Base-by-base conservation (phyloP, 2,888 invertebrate genomes). In the Aleiodes leptofemur region DNA sequence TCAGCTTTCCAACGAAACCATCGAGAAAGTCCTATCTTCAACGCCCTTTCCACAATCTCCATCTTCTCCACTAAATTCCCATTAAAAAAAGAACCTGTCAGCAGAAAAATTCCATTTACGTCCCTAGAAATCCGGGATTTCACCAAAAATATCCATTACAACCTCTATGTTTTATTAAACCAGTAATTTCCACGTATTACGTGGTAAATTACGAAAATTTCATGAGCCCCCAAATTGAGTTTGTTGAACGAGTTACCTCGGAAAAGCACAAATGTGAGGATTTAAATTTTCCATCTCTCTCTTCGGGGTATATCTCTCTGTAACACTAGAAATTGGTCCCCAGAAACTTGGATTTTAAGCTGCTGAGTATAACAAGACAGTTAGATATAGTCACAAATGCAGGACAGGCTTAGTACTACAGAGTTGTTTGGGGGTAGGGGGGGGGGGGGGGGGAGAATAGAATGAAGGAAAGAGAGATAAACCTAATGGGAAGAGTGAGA, bases 191-290 rank as follows among this genome's bases (percentile, higher is more conserved):
- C 14, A 70, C 31, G 53, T 70, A 16, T n/a, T 23, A 16, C 13
- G 13, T 11, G 29, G 43, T 51, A 23, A 55, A 57, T 51, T 13
- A 43, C 29, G 23, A 31, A 38, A 77, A 77, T 77, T 79, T 75
- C 77, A 74, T 74, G 73, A 75, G 59, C 61, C 76, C 74, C 75
- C 79, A 82, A 81, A 82, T 82, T 80, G 79, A 80, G 78, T 82
- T 82, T 82, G 76, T 82, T 82, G 76, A 79, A 79, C 77, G 75
- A 71, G 71, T 43, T 43, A 43, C 43, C 43, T 43, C 9, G 43
- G 77, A 66, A 59, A 64, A 76, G 74, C 61, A 73, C 75, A 74
- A 73, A 74, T 68, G 51, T 38, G n/a, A 34, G 29, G 56, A 38
- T 69, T 55, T 55, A 53, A 55, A 16, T 31, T 56, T 7, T 69